Conservation (phyloP, 2,113 vertebrate species). For the Danio rerio region DNA sequence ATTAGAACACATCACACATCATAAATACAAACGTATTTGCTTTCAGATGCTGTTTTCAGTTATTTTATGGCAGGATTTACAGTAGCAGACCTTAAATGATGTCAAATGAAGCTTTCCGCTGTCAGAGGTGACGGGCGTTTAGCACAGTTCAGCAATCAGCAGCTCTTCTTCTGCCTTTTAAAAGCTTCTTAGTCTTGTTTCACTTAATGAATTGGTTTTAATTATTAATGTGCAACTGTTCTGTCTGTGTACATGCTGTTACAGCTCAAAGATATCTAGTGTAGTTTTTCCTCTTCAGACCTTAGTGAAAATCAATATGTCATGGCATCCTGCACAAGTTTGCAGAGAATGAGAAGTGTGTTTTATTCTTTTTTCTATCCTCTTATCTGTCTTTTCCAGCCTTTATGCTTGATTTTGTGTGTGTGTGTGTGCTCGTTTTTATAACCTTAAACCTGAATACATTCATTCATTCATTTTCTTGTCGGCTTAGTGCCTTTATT, state of each 20-base stretch:
- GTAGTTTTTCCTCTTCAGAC: background rate
- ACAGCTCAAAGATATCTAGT: background rate
- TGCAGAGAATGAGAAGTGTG: background rate
- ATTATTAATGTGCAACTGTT: background rate
- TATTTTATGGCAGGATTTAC: slow-evolving; percentile 40
- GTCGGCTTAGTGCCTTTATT: too few species aligned
- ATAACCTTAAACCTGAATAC: too few species aligned
- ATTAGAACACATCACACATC: too few species aligned
- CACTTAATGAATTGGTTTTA: background rate
- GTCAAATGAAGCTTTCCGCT: slow-evolving; percentile 39
- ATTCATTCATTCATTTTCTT: too few species aligned
- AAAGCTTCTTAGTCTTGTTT: slow-evolving; percentile 29
- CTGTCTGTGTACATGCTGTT: background rate
- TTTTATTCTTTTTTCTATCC: background rate
- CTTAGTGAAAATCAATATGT: background rate
- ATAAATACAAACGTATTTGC: too few species aligned
- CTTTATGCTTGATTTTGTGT: background rate
- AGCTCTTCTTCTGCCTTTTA: slow-evolving; percentile 11
- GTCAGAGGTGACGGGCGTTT: background rate
- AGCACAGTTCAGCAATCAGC: slow-evolving; percentile 13
- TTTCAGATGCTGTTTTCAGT: too few species aligned
- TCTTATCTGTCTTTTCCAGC: background rate
- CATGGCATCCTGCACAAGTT: background rate
- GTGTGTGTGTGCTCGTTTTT: background rate
- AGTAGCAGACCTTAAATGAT: slow-evolving; percentile 37